phyloP scores from a whole-genome alignment of 2,888 invertebrate genomes.

The Cheiracanthium punctorium region DNA sequence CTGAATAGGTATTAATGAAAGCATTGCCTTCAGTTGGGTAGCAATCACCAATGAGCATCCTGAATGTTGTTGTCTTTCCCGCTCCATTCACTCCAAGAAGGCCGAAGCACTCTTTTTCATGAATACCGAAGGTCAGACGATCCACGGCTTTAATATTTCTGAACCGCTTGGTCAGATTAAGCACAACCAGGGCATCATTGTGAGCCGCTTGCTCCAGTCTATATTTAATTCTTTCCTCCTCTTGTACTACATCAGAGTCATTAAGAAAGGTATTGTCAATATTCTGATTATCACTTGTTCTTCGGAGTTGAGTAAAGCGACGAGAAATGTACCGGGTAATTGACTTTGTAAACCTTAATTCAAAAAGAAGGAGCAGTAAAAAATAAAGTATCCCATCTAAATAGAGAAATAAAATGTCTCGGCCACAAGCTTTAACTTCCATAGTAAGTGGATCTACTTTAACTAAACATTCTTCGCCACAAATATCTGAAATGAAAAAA shows the following conservation, averaged over 20 bases:
- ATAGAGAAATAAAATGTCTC: constrained; percentile 36
- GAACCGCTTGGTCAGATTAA: constrained; percentile 68
- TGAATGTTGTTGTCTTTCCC: constrained; percentile 73
- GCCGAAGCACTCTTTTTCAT: constrained; percentile 72
- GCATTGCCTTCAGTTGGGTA: constrained; percentile 61
- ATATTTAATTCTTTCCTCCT: constrained; percentile 31
- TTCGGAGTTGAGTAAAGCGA: not conserved
- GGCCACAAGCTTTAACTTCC: constrained; percentile 17
- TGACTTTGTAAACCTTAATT: not conserved
- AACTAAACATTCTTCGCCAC: constrained; percentile 20
- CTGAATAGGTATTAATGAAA: constrained; percentile 27
- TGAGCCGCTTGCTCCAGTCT: not conserved
- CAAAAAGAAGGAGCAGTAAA: constrained; percentile 23
- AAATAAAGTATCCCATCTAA: constrained; percentile 36
- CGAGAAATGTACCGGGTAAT: not conserved
- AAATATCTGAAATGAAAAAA: constrained; percentile 25
- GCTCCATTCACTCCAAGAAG: constrained; percentile 72
- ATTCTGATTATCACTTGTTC: not conserved
- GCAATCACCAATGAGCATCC: constrained; percentile 71
- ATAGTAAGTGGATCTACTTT: constrained; percentile 18
- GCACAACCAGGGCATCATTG: constrained; percentile 28
- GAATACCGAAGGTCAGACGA: constrained; percentile 70
- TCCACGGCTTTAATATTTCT: constrained; percentile 70
- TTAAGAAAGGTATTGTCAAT: not conserved
- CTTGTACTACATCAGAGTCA: constrained; percentile 45